These are phyloP conservation scores for Drosophila mojavensis DNA, from an alignment of 1,140 invertebrate species.

Conservation along the genomic window DNA sequence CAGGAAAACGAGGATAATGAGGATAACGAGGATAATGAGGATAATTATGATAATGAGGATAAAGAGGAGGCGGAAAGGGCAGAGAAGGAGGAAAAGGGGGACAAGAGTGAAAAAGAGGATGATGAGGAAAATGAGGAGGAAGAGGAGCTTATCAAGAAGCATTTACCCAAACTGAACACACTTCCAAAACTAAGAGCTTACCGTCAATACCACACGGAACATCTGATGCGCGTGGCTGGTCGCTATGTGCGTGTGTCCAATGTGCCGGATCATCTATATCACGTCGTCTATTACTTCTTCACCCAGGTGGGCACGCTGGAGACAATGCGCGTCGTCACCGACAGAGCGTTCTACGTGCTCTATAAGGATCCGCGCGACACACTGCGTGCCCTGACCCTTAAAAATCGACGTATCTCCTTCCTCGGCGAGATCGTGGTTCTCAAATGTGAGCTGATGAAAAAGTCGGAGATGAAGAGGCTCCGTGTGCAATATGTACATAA, in stretches of 20 bases:
- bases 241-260: not conserved
- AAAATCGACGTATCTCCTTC: not conserved
- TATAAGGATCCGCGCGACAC: not conserved
- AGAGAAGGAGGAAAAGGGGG: too few species aligned
- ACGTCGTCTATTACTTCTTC: slow-evolving; percentile 1
- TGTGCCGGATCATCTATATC: not conserved
- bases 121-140: too few species aligned
- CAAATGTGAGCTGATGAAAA: not conserved
- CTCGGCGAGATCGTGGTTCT: not conserved
- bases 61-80: too few species aligned
- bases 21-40: too few species aligned
- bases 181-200: not conserved
- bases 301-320: not conserved
- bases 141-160: too few species aligned
- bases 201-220: too few species aligned
- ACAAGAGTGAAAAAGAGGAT: too few species aligned
- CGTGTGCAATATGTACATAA: too few species aligned
- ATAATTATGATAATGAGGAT: too few species aligned
- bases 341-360: not conserved
- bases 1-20: too few species aligned
- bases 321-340: not conserved
- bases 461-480: not conserved
- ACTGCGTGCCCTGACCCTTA: not conserved
- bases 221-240: not conserved
- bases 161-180: too few species aligned